These are phyloP conservation scores for Cordilura impudica DNA, from an alignment of 2,888 invertebrate species.

Conservation along the genomic window DNA sequence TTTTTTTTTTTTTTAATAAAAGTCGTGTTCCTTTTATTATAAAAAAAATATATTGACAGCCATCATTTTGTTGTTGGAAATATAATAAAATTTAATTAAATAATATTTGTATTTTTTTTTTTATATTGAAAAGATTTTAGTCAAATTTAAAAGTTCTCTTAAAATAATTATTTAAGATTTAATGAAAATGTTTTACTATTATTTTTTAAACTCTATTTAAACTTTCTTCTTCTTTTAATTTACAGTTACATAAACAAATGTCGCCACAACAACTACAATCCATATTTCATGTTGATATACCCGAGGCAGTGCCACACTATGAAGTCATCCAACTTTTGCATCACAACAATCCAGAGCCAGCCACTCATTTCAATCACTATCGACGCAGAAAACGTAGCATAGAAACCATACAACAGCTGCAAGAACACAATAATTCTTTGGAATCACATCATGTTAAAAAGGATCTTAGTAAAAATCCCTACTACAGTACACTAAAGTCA, in stretches of 20 bases:
- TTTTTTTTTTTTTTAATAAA: neutral
- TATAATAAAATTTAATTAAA: no score
- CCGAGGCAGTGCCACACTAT: constrained; percentile 89
- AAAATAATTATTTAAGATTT: no score
- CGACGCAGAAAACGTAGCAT: constrained; percentile 73
- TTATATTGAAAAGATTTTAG: no score
- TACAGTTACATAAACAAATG: constrained; percentile 89
- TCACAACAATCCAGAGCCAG: constrained; percentile 76
- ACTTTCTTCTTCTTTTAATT: neutral
- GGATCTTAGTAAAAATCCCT: constrained; percentile 78
- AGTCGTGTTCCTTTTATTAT: neutral
- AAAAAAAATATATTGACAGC: no score
- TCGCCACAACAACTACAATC: constrained; percentile 87
- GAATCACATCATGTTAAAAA: constrained; percentile 77
- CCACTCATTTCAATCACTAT: constrained; percentile 58
- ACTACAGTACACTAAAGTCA: constrained; percentile 75
- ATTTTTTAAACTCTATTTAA: neutral
- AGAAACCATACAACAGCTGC: constrained; percentile 69
- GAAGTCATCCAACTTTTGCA: constrained; percentile 88
- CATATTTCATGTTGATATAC: constrained; percentile 90
- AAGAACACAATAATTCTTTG: constrained; percentile 71
- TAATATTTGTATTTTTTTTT: no score
- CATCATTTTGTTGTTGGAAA: no score
- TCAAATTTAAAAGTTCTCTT: no score
- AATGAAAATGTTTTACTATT: no score